Evolutionary conservation across 2,888 invertebrate species (phyloP), one percentile per base, ranked within the genome.

Genomic region (Dasypogon diadema): DNA sequence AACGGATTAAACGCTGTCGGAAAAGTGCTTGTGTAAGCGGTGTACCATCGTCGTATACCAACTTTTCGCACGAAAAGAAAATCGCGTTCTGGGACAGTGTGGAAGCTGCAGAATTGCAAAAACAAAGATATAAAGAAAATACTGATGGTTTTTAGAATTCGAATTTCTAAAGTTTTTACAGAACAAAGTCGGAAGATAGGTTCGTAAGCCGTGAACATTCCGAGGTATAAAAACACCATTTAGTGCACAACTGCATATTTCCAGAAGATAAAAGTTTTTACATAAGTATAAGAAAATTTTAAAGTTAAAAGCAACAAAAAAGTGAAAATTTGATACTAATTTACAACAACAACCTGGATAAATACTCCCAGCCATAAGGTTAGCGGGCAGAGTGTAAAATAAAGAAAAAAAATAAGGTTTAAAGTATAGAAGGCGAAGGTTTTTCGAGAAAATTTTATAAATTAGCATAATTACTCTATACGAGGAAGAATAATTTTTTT

Each of bases 321-420:
- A 70, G 70, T 70, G 70, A 70, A 34, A 70, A 68, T 70, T 70
- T 70, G 70, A 70, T 70, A 70, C 34, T 54, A 70, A 70, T 70
- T 70, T 70, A 70, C 70, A 70, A 68, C 70, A 70, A 68, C 51
- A n/a, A 70, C 51, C 51, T 34, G 54, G 54, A 54, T 54, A 70
- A 68, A 54, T 54, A 51, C 46, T 46, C 65, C 65, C 46, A 65
- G 5, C 6, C 21, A 14, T 65, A 65, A 65, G 48, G 26, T 56
- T 46, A 48, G 65, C 48, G n/a, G n/a, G 46, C 65, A 65, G 65
- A 54, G 54, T 54, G 54, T 54, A 51, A 65, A 54, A 12, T 51
- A 51, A 42, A 21, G 54, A 51, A 70, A n/a, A 54, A n/a, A n/a
- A 46, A 26, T 16, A 34, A 34, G 14, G 16, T 12, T 12, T 18